Evolutionary conservation across 2,113 vertebrate species (phyloP).

Genomic region (Spilogale gracilis): DNA sequence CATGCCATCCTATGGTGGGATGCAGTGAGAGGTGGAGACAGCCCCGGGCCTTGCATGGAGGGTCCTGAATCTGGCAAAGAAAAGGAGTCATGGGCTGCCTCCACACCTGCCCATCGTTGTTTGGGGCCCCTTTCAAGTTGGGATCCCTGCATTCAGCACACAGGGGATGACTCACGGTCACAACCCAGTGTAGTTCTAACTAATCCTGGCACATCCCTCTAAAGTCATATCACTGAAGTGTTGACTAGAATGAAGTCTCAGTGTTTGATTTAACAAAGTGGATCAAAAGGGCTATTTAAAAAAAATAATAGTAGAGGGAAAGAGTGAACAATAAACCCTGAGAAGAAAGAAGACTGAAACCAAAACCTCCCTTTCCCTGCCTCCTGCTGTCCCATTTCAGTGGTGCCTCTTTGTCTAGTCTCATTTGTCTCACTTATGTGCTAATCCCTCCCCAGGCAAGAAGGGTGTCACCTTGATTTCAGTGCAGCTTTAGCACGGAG

Average conservation of each 20-base stretch:
- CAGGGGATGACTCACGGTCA: neutral
- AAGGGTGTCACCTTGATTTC: neutral
- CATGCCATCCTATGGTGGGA: neutral
- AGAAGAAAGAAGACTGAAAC: constrained; percentile 65
- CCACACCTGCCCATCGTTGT: neutral
- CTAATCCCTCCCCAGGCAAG: neutral
- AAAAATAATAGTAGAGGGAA: neutral
- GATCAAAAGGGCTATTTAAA: neutral
- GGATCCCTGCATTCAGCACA: neutral
- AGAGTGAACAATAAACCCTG: constrained; percentile 62
- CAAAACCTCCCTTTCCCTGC: neutral
- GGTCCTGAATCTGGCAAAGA: neutral
- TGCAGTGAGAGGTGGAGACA: neutral
- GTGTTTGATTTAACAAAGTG: neutral
- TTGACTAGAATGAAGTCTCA: constrained; percentile 2
- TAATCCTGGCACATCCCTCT: neutral
- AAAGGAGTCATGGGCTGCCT: rapidly evolving
- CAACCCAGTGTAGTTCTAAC: neutral
- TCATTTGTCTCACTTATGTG: neutral
- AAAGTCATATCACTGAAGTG: neutral
- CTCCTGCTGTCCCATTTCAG: neutral
- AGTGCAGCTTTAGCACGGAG: neutral
- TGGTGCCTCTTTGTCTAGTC: constrained; percentile 29
- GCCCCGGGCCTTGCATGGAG: neutral
- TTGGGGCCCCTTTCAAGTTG: neutral